Percentiles rank a stretch among this genome's conserved stretches.
These are phyloP conservation scores for Oenanthe melanoleuca DNA, from an alignment of 2,113 vertebrate species.

Conservation along the genomic window DNA sequence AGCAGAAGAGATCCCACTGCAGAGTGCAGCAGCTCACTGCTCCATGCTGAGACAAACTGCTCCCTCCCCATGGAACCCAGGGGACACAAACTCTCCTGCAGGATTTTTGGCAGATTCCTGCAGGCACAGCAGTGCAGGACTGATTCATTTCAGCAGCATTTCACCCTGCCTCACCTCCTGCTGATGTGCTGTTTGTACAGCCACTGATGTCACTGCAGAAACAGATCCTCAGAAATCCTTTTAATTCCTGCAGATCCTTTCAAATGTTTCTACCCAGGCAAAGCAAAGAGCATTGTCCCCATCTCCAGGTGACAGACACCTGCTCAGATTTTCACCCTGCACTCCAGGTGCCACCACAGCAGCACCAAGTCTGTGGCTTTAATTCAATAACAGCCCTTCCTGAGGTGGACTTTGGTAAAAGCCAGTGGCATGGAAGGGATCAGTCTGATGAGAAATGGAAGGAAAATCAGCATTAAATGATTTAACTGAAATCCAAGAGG, in stretches of 20 bases:
- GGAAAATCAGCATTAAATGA: not conserved
- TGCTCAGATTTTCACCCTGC: not conserved
- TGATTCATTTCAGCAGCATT: not conserved
- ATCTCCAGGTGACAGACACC: not conserved
- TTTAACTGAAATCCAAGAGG: not conserved
- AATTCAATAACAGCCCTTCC: not conserved
- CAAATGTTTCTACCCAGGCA: conserved; percentile 5
- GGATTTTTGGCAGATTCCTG: too few relatives aligned
- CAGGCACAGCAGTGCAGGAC: too few relatives aligned
- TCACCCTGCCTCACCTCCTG: not conserved
- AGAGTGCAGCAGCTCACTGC: too few relatives aligned
- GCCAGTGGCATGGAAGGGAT: not conserved
- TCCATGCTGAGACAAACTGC: too few relatives aligned
- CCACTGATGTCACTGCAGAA: conserved; percentile 26
- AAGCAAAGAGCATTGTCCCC: not conserved
- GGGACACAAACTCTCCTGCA: too few relatives aligned
- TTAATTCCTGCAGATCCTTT: conserved; percentile 51
- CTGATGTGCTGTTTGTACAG: not conserved
- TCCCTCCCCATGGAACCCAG: too few relatives aligned
- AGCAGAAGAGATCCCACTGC: too few relatives aligned
- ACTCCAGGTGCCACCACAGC: not conserved
- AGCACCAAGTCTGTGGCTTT: not conserved
- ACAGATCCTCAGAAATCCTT: conserved; percentile 33
- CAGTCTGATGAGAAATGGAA: not conserved
- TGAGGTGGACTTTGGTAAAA: not conserved